These are phyloP conservation scores for Napeogenes inachia DNA, from an alignment of 2,888 invertebrate genomes.

Conservation along the genomic window DNA sequence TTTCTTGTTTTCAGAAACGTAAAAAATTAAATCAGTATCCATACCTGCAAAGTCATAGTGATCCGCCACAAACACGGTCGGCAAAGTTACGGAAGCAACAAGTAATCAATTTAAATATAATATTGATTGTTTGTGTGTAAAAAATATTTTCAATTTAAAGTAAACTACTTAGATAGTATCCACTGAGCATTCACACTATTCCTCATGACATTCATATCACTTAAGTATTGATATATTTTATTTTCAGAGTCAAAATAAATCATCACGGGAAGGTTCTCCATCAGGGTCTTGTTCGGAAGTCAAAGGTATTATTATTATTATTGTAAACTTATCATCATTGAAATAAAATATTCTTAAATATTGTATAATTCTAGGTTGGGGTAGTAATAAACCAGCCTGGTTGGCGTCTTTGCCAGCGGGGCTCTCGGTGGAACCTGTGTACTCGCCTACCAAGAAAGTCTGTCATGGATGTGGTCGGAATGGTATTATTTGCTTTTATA, in stretches of 20 bases:
- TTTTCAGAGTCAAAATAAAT: constrained; percentile 55
- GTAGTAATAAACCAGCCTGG: constrained; percentile 58
- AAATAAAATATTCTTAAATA: no score
- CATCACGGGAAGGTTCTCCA: constrained; percentile 67
- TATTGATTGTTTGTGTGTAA: background rate
- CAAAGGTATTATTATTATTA: constrained; percentile 47
- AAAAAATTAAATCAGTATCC: constrained; percentile 69
- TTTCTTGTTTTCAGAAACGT: constrained; percentile 57
- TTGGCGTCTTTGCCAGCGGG: constrained; percentile 58
- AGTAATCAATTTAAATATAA: constrained; percentile 46
- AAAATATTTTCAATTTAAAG: no score
- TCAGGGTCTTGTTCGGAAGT: constrained; percentile 66
- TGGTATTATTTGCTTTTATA: constrained; percentile 44
- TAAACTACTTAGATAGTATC: no score
- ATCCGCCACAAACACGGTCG: constrained; percentile 74
- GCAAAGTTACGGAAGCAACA: constrained; percentile 79
- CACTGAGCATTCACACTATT: no score
- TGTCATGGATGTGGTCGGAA: constrained; percentile 69
- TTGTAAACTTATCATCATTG: background rate
- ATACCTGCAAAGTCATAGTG: constrained; percentile 64
- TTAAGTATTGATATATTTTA: background rate
- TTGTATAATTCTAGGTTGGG: constrained; percentile 42
- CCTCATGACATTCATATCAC: no score
- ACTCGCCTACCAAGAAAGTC: constrained; percentile 55
- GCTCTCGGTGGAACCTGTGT: constrained; percentile 66